Percentiles rank a stretch among this genome's conserved stretches.
phyloP scores from a whole-genome alignment of 2,113 vertebrate genomes.

The Nothobranchius furzeri region DNA sequence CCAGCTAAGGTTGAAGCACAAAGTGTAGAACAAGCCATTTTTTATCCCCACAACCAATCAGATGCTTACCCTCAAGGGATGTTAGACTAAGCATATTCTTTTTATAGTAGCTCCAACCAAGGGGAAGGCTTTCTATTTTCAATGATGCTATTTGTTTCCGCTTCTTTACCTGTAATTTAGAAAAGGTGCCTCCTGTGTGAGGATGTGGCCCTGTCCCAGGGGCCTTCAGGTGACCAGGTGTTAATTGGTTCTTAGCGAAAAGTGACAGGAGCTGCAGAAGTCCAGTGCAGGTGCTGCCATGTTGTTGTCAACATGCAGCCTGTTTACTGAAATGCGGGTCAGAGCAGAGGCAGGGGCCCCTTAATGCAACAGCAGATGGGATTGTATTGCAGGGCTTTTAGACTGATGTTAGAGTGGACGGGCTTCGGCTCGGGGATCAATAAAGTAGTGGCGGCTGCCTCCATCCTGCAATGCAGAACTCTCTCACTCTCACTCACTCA shows the following conservation, averaged over 20 bases:
- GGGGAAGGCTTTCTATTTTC: slow-evolving; percentile 48
- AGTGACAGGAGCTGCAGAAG: slow-evolving; percentile 46
- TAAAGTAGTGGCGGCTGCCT: slow-evolving; percentile 57
- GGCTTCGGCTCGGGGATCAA: slow-evolving; percentile 59
- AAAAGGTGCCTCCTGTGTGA: slow-evolving; percentile 32
- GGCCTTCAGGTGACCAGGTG: slow-evolving; percentile 57
- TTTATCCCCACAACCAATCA: slow-evolving; percentile 57
- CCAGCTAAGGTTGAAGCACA: slow-evolving; percentile 60
- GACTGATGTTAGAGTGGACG: slow-evolving; percentile 65
- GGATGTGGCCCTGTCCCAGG: slow-evolving; percentile 40
- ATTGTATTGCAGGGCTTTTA: slow-evolving; percentile 75
- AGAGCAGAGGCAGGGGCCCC: slow-evolving; percentile 38
- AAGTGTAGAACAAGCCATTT: slow-evolving; percentile 63
- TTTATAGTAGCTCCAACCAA: slow-evolving; percentile 44
- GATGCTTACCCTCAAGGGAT: slow-evolving; percentile 39
- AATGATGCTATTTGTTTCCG: slow-evolving; percentile 34
- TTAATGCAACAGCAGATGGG: slow-evolving; percentile 64
- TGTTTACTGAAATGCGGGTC: slow-evolving; percentile 59
- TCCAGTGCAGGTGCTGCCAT: slow-evolving; percentile 47
- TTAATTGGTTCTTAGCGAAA: slow-evolving; percentile 73
- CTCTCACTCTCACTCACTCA: slow-evolving; percentile 20
- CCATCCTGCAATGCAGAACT: slow-evolving; percentile 52
- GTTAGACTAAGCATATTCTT: slow-evolving; percentile 37
- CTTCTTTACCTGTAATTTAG: slow-evolving; percentile 59
- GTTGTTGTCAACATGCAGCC: slow-evolving; percentile 34